These are phyloP conservation scores for Phalanger gymnotis DNA, from an alignment of 2,797 vertebrate genomes.

Conservation along the genomic window DNA sequence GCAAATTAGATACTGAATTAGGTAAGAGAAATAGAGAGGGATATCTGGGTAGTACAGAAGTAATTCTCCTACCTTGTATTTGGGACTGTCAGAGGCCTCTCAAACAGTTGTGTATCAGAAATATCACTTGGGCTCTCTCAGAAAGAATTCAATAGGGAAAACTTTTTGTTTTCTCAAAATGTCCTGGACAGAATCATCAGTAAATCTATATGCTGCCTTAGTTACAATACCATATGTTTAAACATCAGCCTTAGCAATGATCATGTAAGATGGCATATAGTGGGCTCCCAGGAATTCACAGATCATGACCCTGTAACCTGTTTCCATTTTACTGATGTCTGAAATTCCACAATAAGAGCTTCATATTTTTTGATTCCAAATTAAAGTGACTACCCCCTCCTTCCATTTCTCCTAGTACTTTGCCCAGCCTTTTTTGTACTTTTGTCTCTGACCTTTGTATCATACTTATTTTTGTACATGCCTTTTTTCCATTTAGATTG, in stretches of 20 bases:
- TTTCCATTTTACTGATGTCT: neutral
- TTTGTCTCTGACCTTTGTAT: constrained; percentile 1
- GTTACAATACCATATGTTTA: neutral
- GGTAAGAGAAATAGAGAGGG: neutral
- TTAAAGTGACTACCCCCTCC: neutral
- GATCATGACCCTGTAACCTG: neutral
- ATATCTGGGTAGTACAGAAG: neutral
- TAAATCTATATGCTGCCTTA: constrained; percentile 13
- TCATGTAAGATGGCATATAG: neutral
- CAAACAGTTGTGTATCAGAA: neutral
- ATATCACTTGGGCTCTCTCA: neutral
- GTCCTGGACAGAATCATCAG: neutral
- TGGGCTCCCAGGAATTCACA: neutral
- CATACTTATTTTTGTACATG: neutral
- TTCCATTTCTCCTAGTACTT: neutral
- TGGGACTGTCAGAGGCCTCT: neutral
- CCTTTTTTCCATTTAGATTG: neutral
- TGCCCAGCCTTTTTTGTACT: neutral
- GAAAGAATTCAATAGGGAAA: neutral
- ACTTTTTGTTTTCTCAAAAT: neutral
- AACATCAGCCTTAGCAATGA: neutral
- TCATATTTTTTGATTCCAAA: neutral
- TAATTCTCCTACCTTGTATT: neutral
- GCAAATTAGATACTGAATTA: neutral
- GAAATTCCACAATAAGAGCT: neutral